A percentile compares a stretch with the other conserved stretches of the same genome.
These are phyloP conservation scores for Rhipidura dahli DNA, from an alignment of 2,113 vertebrate genomes.

Conservation along the genomic window DNA sequence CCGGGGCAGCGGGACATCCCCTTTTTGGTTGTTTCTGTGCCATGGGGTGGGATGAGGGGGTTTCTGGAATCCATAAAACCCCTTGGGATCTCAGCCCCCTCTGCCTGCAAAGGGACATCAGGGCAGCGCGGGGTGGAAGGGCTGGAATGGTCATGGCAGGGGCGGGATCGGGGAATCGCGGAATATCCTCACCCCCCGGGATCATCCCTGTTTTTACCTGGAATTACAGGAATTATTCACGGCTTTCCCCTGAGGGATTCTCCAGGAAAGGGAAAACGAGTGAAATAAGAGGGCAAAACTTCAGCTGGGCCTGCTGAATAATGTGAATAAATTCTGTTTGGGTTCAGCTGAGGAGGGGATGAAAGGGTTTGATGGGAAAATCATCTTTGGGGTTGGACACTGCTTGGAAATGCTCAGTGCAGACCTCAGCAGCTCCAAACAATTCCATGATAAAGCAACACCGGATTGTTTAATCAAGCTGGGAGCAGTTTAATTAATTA, in stretches of 20 bases:
- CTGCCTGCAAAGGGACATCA: rapidly evolving
- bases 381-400: rapidly evolving
- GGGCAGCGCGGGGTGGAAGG: neutral
- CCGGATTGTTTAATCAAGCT: neutral
- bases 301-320: neutral
- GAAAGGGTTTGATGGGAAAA: neutral
- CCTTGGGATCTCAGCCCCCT: neutral
- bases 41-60: neutral
- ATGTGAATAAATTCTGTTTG: neutral
- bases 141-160: neutral
- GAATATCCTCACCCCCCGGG: neutral
- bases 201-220: neutral
- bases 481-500: neutral
- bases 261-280: neutral
- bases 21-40: rapidly evolving
- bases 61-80: neutral
- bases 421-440: neutral
- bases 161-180: rapidly evolving
- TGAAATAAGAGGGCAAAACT: neutral
- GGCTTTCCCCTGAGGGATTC: neutral
- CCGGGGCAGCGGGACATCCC: neutral
- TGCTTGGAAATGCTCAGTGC: neutral
- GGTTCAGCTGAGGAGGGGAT: neutral
- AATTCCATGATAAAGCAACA: neutral
- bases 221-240: neutral